phyloP scores from a whole-genome alignment of 2,797 vertebrate genomes.

The Sebastes jordani region DNA sequence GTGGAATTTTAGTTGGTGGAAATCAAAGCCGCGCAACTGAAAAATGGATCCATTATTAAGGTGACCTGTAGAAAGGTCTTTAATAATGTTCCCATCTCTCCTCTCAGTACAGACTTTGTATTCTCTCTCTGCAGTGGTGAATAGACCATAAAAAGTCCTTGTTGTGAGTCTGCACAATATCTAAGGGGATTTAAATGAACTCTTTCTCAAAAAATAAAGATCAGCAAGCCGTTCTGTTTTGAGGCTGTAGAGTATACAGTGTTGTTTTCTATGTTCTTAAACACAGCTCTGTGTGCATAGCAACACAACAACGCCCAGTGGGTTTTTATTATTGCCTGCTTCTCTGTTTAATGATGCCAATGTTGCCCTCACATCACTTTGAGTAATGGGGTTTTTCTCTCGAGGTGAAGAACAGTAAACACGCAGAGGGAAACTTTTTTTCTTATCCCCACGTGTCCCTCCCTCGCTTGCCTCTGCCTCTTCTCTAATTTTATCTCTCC shows the following conservation, averaged over 20 bases:
- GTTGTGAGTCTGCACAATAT: background rate
- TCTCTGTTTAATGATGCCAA: conserved; percentile 42
- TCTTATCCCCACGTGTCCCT: background rate
- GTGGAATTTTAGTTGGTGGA: background rate
- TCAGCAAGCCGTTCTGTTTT: background rate
- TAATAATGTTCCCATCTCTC: background rate
- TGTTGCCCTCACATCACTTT: conserved; percentile 30
- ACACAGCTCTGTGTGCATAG: background rate
- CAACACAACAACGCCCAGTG: conserved; percentile 15
- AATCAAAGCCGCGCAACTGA: background rate
- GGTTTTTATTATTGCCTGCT: conserved; percentile 30
- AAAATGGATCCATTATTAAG: background rate
- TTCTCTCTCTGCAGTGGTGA: background rate
- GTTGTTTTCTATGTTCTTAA: background rate
- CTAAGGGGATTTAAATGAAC: conserved; percentile 1
- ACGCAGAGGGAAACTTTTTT: conserved; percentile 3
- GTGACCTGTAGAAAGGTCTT: background rate
- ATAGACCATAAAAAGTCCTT: background rate
- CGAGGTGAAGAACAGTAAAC: conserved; percentile 14
- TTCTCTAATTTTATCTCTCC: background rate
- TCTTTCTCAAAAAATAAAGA: background rate
- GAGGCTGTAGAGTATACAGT: background rate
- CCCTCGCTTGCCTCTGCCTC: background rate
- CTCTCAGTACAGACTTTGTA: background rate
- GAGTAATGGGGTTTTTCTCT: conserved; percentile 39